Evolutionary conservation across 2,888 invertebrate species (phyloP).

Genomic region (Tenthredo amoena): DNA sequence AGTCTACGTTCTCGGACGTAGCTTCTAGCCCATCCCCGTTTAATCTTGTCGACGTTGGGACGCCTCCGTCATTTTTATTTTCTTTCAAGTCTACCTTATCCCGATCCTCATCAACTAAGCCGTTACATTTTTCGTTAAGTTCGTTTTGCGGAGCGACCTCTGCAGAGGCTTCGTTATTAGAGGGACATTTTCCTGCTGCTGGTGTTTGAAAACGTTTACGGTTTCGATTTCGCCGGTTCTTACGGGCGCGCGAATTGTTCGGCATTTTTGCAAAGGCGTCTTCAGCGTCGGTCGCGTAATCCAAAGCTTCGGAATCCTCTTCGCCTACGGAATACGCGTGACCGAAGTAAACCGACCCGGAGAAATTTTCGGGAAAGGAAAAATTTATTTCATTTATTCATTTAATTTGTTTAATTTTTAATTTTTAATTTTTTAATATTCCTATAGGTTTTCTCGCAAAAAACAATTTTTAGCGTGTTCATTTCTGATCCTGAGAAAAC

Average conservation of each 20-base stretch:
- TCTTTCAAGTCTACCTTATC: constrained; percentile 53
- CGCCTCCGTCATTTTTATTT: constrained; percentile 59
- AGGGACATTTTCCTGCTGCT: constrained; percentile 50
- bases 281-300: constrained; percentile 64
- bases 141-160: constrained; percentile 35
- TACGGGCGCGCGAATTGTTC: constrained; percentile 68
- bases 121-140: constrained; percentile 47
- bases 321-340: constrained; percentile 18
- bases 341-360: constrained; percentile 20
- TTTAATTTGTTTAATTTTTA: background rate
- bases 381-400: constrained; percentile 1
- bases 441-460: background rate
- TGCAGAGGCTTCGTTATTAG: constrained; percentile 14
- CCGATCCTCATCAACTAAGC: constrained; percentile 48
- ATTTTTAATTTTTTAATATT: background rate
- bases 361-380: background rate
- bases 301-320: constrained; percentile 62
- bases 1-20: constrained; percentile 45
- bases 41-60: constrained; percentile 56
- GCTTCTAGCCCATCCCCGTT: constrained; percentile 53
- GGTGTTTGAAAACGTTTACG: constrained; percentile 58
- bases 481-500: constrained; percentile 27
- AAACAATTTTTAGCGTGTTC: constrained; percentile 21
- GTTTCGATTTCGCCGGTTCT: constrained; percentile 68
- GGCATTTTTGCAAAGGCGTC: constrained; percentile 65